These are phyloP conservation scores for Zoanthus solanderi DNA, from an alignment of 92 coral and sea anemone species.

Conservation along the genomic window DNA sequence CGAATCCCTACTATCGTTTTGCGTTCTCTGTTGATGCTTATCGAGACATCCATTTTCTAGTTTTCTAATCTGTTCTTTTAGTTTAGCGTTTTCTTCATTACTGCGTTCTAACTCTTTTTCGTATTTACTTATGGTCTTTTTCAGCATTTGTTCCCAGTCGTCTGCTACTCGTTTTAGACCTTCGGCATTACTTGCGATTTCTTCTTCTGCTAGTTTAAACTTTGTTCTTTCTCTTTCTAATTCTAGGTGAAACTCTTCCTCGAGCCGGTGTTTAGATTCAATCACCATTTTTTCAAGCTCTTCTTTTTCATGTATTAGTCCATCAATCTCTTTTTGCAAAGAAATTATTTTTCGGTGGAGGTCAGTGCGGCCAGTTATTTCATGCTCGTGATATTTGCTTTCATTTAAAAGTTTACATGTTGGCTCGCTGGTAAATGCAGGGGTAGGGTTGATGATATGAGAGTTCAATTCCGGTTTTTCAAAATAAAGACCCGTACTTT, in stretches of 20 bases:
- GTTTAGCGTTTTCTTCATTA: constrained; percentile 56
- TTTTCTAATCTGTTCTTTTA: background rate
- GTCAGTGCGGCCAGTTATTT: constrained; percentile 52
- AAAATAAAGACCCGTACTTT: constrained; percentile 40
- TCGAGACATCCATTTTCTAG: background rate
- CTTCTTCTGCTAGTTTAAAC: constrained; percentile 54
- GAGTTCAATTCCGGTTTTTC: constrained; percentile 65
- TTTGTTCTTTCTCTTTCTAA: constrained; percentile 55
- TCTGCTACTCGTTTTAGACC: constrained; percentile 68
- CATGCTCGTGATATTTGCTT: constrained; percentile 53
- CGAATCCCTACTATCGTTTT: background rate
- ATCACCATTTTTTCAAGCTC: constrained; percentile 63
- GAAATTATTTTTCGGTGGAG: constrained; percentile 45
- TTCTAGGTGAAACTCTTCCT: constrained; percentile 46
- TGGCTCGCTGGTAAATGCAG: constrained; percentile 55
- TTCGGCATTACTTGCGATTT: constrained; percentile 59
- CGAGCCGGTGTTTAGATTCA: constrained; percentile 55
- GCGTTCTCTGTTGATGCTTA: background rate
- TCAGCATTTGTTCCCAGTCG: constrained; percentile 78
- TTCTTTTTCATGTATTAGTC: constrained; percentile 56
- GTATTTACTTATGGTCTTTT: constrained; percentile 64
- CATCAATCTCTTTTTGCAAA: constrained; percentile 42
- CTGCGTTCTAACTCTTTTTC: constrained; percentile 68
- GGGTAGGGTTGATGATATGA: constrained; percentile 50
- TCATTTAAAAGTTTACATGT: constrained; percentile 44